Evolutionary conservation across 2,888 invertebrate genomes (phyloP), one percentile per base, ranked within the genome.

Genomic region (Electrophaes corylata): DNA sequence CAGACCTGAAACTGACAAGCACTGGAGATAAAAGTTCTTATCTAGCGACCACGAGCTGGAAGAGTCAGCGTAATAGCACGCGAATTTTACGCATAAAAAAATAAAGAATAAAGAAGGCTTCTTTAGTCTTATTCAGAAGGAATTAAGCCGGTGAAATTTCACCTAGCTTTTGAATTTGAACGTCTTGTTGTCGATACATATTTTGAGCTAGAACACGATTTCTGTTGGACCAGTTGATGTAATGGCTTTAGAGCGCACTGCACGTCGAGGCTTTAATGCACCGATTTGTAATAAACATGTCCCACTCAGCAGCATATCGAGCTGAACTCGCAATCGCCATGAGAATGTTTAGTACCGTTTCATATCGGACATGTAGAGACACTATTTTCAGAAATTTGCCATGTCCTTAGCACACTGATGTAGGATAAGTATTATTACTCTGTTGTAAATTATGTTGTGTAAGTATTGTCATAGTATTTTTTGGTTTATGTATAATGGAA

Each of bases 171-270:
- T 53, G 52, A 56, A 56, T 59, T 60, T 60, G 56, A 60, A 56
- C 39, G 39, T 60, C 52, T 55, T 31, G 50, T 50, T 50, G 52
- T 58, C 55, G 53, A 61, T 59, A 56, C 44, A 59, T 56, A 59
- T 59, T 69, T 67, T 67, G 68, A 76, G 69, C 65, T 66, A 65
- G 65, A 69, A 69, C 69, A 72, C 71, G 72, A 72, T 76, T 71
- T 71, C 69, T 61, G 64, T 69, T 68, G 57, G 65, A 69, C 62
- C 64, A 66, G 70, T 72, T 68, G 73, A 69, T 68, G 72, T 77
- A 78, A 79, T 75, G 69, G 65, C 63, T 60, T 60, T 35, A 56
- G 72, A 69, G 55, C 66, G 67, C 63, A 65, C 62, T 64, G 66
- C 66, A 69, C 68, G 72, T 61, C 61, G 60, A 55, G 58, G 59